Percentiles rank a stretch among this genome's conserved stretches.
phyloP scores from a whole-genome alignment of 53 echinoderm and acorn worm species.

The Glandiceps talaboti region DNA sequence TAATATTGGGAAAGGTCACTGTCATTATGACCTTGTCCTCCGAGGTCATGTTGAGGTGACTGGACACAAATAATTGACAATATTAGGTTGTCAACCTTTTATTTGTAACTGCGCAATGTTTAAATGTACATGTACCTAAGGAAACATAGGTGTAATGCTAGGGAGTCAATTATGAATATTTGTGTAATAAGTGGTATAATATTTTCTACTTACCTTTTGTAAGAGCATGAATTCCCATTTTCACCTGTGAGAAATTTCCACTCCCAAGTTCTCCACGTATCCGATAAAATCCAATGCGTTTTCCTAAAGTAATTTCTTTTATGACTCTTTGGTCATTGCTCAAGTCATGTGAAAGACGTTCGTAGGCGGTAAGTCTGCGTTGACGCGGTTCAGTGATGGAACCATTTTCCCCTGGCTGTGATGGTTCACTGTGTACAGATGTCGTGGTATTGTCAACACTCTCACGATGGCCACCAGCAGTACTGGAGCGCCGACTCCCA shows the following conservation, averaged over 20 bases:
- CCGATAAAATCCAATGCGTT: constrained; percentile 89
- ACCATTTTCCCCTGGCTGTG: not conserved
- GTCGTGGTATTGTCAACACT: not conserved
- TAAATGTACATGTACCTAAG: no score
- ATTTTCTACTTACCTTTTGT: constrained; percentile 68
- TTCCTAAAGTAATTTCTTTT: constrained; percentile 91
- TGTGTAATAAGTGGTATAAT: no score
- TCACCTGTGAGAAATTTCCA: constrained; percentile 98
- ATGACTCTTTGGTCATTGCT: constrained; percentile 75
- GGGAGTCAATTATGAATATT: no score
- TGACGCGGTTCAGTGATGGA: constrained; percentile 23
- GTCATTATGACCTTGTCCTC: no score
- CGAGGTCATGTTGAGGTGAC: no score
- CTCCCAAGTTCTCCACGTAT: constrained; percentile 95
- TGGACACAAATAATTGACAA: no score
- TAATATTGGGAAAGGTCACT: no score
- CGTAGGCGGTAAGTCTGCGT: constrained; percentile 61
- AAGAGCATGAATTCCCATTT: constrained; percentile 91
- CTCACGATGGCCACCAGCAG: not conserved
- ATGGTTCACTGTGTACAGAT: not conserved
- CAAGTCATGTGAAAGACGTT: constrained; percentile 69
- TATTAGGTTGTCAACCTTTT: no score
- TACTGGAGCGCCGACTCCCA: not conserved
- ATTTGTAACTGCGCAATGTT: no score
- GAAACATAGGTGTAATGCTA: no score